These are phyloP conservation scores for Poecilobothrus nobilitatus DNA, from an alignment of 2,888 invertebrate genomes.

Conservation along the genomic window DNA sequence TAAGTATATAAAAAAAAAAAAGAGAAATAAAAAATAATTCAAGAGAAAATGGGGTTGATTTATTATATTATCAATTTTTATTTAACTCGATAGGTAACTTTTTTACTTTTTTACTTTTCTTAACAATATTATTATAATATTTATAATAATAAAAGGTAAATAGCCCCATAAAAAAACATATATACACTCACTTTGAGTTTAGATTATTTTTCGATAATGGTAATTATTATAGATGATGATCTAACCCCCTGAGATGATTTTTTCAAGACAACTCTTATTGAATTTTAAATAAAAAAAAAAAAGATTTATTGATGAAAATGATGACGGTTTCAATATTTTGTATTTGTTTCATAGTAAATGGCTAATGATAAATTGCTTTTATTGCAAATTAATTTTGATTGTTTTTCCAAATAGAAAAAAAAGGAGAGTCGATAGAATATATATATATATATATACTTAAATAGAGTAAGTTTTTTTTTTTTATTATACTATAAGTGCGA, in stretches of 20 bases:
- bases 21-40: not conserved
- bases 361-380: not conserved
- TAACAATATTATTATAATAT: not conserved
- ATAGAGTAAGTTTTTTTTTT: too few relatives aligned
- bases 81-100: not conserved
- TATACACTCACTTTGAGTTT: not conserved
- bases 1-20: not conserved
- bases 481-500: too few relatives aligned
- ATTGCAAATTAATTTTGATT: not conserved
- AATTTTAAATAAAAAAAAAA: not conserved
- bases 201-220: not conserved
- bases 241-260: not conserved
- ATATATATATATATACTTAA: too few relatives aligned
- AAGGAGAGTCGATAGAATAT: too few relatives aligned
- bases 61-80: slow-evolving; percentile 1
- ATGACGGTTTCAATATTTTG: too few relatives aligned
- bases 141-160: slow-evolving; percentile 3
- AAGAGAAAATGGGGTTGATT: not conserved
- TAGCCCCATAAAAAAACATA: not conserved
- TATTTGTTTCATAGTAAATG: not conserved
- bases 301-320: not conserved
- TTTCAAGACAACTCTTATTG: not conserved
- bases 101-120: too few relatives aligned
- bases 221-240: slow-evolving; percentile 6
- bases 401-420: not conserved